Base-by-base conservation (phyloP, 1,140 invertebrate species). In the Aphelenchoides fujianensis region DNA sequence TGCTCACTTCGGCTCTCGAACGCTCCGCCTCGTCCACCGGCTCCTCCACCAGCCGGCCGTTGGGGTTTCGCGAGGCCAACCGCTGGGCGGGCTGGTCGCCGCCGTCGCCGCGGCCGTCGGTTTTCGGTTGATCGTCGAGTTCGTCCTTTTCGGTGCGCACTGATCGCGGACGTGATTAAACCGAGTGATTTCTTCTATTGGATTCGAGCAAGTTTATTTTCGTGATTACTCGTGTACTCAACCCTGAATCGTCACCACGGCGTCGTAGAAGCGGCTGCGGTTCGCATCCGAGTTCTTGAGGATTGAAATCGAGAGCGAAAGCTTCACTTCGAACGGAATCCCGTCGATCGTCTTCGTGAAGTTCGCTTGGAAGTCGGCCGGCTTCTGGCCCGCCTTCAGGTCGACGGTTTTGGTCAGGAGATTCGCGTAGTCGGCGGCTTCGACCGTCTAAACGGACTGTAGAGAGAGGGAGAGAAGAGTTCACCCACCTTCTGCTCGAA, bases 21-120 rank as follows among this genome's bases (percentile, higher is more conserved):
- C 41, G 41, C 23, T 48, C 41, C 69, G 74, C 12, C 85, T 83
- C 36, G 71, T 73, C 23, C 48, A 78, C 27, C 64, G 57, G 63
- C n/a, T n/a, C n/a, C n/a, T n/a, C n/a, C n/a, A n/a, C n/a, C n/a
- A n/a, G n/a, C n/a, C n/a, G n/a, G n/a, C n/a, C n/a, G n/a, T n/a
- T n/a, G n/a, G n/a, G n/a, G n/a, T n/a, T n/a, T n/a, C n/a, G n/a
- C n/a, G n/a, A n/a, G n/a, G n/a, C n/a, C n/a, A n/a, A n/a, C n/a
- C n/a, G n/a, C n/a, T n/a, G n/a, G n/a, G n/a, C n/a, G n/a, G n/a
- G n/a, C n/a, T n/a, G n/a, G n/a, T n/a, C n/a, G n/a, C n/a, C n/a
- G n/a, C n/a, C n/a, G n/a, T n/a, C n/a, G n/a, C n/a, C n/a, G n/a
- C n/a, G n/a, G n/a, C n/a, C n/a, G n/a, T n/a, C n/a, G n/a, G n/a